phyloP scores from a whole-genome alignment of 2,113 vertebrate genomes.

The Propithecus coquereli region DNA sequence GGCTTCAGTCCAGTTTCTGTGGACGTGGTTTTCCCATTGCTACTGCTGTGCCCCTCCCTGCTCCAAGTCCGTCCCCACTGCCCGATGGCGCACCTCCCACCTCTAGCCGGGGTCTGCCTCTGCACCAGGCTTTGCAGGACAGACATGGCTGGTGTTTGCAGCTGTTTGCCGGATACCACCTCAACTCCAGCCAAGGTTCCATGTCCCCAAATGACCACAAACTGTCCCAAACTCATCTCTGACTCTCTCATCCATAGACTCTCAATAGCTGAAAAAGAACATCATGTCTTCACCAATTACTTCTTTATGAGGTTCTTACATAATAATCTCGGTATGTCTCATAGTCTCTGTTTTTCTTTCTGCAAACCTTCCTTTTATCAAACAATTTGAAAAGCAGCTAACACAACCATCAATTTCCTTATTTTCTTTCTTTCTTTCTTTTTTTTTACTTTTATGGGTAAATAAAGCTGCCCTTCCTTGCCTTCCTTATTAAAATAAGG shows the following conservation, averaged over 20 bases:
- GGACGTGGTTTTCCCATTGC: neutral
- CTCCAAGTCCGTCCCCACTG: fast-evolving
- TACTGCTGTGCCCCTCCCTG: fast-evolving
- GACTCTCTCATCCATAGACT: neutral
- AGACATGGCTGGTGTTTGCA: neutral
- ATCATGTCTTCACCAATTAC: neutral
- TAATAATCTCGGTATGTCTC: neutral
- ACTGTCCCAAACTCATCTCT: neutral
- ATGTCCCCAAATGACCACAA: neutral
- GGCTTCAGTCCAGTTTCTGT: neutral
- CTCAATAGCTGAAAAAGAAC: neutral
- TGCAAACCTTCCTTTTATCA: neutral
- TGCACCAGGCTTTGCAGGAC: neutral
- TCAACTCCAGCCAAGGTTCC: neutral
- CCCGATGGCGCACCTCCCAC: fast-evolving
- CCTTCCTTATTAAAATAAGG: neutral
- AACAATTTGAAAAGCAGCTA: neutral
- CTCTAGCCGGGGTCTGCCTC: neutral
- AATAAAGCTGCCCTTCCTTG: neutral
- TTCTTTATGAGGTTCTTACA: neutral
- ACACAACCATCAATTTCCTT: neutral
- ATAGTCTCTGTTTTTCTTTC: neutral
- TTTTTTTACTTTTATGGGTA: neutral
- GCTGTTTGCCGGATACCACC: neutral
- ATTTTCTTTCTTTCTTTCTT: no score